Conservation (phyloP, 2,113 vertebrate genomes). For the Zapornia atra region DNA sequence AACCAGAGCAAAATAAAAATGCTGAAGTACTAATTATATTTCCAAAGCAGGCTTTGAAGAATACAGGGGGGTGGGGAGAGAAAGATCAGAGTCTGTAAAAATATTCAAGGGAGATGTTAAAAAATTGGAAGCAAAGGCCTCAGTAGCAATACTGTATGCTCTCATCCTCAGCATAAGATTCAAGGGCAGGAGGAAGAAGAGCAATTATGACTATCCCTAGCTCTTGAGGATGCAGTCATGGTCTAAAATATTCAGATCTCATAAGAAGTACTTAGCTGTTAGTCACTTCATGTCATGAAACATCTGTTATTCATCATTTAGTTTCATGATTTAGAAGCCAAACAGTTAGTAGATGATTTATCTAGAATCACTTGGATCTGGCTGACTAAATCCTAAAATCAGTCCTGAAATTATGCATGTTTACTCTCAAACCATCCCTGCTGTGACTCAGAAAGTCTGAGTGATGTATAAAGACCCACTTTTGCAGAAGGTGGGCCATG, state of each 20-base stretch:
- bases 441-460: not conserved
- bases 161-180: not conserved
- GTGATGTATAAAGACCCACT: not conserved
- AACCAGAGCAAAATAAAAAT: not conserved
- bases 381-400: not conserved
- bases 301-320: constrained; percentile 15
- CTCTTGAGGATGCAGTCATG: not conserved
- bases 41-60: not conserved
- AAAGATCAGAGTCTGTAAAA: not conserved
- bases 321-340: not conserved
- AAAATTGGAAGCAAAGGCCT: not conserved
- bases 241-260: constrained; percentile 27
- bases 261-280: not conserved
- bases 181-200: not conserved
- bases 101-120: not conserved
- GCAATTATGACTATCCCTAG: not conserved
- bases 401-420: not conserved
- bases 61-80: accelerated
- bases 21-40: not conserved
- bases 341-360: not conserved
- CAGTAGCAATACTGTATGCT: not conserved
- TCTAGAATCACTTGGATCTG: not conserved
- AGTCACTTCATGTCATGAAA: not conserved
- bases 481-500: not conserved
- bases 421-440: not conserved